A percentile compares a stretch with the other conserved stretches of the same genome.
These are phyloP conservation scores for Campoplex capitator DNA, from an alignment of 2,888 invertebrate species.

Conservation along the genomic window DNA sequence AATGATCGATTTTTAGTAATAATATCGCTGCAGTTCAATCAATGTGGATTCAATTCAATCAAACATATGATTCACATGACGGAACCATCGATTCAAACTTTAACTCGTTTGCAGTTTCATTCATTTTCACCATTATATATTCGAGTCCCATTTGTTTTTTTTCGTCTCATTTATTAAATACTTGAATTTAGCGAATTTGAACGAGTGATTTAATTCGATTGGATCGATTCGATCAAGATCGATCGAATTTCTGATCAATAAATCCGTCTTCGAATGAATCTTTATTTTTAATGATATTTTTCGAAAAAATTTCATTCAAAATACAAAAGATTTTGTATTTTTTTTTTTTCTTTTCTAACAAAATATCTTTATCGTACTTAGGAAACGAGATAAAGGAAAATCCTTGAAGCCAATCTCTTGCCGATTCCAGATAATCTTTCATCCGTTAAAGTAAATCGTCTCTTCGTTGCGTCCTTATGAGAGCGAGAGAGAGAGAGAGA, in stretches of 20 bases:
- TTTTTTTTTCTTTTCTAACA: background rate
- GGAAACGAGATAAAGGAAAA: background rate
- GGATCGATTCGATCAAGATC: background rate
- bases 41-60: too few species aligned
- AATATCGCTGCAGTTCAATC: background rate
- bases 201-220: background rate
- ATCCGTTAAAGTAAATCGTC: conserved; percentile 1
- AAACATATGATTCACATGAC: background rate
- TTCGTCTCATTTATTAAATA: background rate
- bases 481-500: background rate
- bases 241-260: background rate
- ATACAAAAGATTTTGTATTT: background rate
- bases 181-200: background rate
- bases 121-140: background rate
- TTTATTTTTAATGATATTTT: background rate
- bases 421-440: conserved; percentile 29
- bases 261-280: background rate
- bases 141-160: background rate
- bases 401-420: conserved; percentile 63
- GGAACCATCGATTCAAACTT: background rate
- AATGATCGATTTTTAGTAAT: background rate
- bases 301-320: background rate
- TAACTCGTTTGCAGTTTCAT: background rate
- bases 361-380: conserved; percentile 1
- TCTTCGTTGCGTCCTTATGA: background rate